phyloP scores from a whole-genome alignment of 2,113 vertebrate genomes.

The Daboia siamensis region DNA sequence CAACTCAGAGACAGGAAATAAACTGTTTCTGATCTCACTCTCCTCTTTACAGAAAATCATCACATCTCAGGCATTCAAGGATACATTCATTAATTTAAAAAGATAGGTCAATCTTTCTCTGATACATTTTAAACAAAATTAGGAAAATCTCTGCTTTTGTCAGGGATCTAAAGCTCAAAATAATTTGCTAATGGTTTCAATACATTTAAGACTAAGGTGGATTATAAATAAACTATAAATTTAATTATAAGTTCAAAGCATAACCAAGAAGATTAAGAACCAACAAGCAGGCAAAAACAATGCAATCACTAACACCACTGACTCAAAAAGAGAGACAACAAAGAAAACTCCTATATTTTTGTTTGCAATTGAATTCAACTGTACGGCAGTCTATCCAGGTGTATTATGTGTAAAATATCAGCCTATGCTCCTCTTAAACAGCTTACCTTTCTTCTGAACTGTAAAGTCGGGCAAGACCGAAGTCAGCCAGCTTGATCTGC shows the following conservation, averaged over 20 bases:
- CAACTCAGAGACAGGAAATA: not conserved
- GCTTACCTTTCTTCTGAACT: slow-evolving; percentile 96
- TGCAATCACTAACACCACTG: not conserved
- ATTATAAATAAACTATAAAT: not conserved
- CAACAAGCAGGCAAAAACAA: not conserved
- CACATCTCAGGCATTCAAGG: not conserved
- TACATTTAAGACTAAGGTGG: not conserved
- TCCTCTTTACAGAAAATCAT: not conserved
- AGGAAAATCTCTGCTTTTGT: not conserved
- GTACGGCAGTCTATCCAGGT: not conserved
- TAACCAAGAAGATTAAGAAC: not conserved
- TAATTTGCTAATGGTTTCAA: not conserved
- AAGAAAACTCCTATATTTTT: not conserved
- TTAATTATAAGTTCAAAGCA: not conserved
- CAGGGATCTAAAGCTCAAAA: not conserved
- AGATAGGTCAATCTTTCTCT: not conserved
- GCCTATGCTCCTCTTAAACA: not conserved
- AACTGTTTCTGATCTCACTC: not conserved
- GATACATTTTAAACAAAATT: not conserved
- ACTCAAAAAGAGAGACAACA: not conserved
- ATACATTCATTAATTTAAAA: not conserved
- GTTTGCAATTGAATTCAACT: not conserved
- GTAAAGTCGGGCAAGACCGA: slow-evolving; percentile 95
- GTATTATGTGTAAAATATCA: not conserved
- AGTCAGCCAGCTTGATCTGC: slow-evolving; percentile 96